Evolutionary conservation across 2,113 vertebrate species (phyloP), one percentile per base, ranked within the genome.

Genomic region (Petrocephalus zakoni): DNA sequence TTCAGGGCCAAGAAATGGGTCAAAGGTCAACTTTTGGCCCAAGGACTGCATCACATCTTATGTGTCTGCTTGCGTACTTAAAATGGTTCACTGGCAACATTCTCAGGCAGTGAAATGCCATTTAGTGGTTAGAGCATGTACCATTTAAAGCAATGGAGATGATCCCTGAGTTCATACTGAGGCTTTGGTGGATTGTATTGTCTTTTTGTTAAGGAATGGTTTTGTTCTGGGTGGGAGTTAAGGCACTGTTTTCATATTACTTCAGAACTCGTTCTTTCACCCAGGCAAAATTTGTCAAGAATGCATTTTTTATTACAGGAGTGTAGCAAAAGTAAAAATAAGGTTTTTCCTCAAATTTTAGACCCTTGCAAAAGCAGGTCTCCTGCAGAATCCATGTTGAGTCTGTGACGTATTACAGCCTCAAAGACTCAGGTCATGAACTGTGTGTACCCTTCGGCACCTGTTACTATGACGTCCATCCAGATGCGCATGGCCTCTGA

Each of bases 401-500:
- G 89, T 68, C 17, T 17, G 53, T 34, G 87, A 89, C 90, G 90
- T 78, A 85, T 87, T 89, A 58, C 89, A 88, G 89, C 88, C 89
- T 93, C 90, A 92, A 91, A 82, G 88, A n/a, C 85, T 96, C 92
- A 97, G 95, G 94, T 98, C 95, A 97, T 95, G 94, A 99, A 99
- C 94, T 99, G 98, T 0, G 98, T 99, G 93, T 99, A 99, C 0
- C 98, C 98, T 94, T 99, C 98, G 0, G 98, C 98, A 21, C 98
- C 98, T 0, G 98, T 99, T 88, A 99, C 98, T 0, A 99, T 99
- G 89, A 97, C 98, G 0, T 99, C 98, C 98, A 99, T 99, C 98
- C 98, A 99, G 91, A 99, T 98, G 90, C 98, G 94, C 98, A 99
- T 99, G 93, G 98, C 97, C 91, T 99, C 98, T 0, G 98, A 96